phyloP scores from a whole-genome alignment of 2,797 vertebrate genomes.

The Vipera ursinii region DNA sequence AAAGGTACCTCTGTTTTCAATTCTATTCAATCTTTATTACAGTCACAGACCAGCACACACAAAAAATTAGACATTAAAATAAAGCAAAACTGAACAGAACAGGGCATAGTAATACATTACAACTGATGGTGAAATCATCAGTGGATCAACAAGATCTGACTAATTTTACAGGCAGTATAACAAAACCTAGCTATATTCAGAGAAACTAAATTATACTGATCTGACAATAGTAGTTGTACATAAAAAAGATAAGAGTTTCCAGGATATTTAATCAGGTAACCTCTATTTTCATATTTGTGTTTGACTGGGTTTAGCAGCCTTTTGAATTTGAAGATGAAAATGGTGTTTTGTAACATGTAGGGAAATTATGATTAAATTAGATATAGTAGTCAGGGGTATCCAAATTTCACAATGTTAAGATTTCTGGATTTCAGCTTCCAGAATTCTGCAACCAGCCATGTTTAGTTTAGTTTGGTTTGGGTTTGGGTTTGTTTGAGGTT shows the following conservation, averaged over 20 bases:
- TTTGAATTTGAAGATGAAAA: background rate
- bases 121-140: background rate
- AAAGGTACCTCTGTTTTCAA: background rate
- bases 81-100: background rate
- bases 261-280: background rate
- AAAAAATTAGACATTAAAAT: background rate
- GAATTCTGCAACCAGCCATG: background rate
- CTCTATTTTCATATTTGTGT: background rate
- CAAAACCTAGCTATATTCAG: background rate
- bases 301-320: background rate
- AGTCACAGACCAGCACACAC: background rate
- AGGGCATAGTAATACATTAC: background rate
- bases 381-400: background rate
- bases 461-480: rapidly evolving
- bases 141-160: background rate
- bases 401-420: background rate
- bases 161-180: background rate
- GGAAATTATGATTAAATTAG: background rate
- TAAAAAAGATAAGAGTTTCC: background rate
- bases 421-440: background rate
- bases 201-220: background rate
- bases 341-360: background rate
- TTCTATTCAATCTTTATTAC: background rate
- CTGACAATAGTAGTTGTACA: background rate
- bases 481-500: background rate